A percentile compares a stretch with the other conserved stretches of the same genome.
Conservation (phyloP, 2,113 vertebrate genomes). For the Tragelaphus imberbis region DNA sequence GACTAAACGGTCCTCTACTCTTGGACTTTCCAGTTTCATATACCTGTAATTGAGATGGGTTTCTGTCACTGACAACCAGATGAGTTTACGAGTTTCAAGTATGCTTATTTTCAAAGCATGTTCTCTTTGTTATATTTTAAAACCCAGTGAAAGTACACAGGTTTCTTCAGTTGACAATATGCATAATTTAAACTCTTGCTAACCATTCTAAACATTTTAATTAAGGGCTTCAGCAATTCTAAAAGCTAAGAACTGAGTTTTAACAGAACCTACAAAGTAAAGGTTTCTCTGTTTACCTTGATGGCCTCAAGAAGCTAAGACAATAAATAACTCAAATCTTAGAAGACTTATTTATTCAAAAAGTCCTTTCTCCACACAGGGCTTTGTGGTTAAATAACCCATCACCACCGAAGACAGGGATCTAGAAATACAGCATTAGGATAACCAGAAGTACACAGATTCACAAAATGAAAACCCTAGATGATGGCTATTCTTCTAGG, state of each 20-base stretch:
- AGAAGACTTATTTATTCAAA: not conserved
- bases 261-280: not conserved
- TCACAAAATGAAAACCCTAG: not conserved
- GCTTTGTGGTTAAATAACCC: not conserved
- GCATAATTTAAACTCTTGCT: not conserved
- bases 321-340: not conserved
- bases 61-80: not conserved
- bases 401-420: not conserved
- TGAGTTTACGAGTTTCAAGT: not conserved
- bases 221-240: not conserved
- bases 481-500: not conserved
- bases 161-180: not conserved
- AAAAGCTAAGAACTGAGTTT: not conserved
- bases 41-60: not conserved
- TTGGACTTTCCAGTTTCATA: not conserved
- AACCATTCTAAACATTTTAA: not conserved
- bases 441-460: not conserved
- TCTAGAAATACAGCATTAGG: not conserved
- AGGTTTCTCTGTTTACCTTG: not conserved
- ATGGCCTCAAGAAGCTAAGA: not conserved
- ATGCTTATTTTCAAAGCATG: not conserved
- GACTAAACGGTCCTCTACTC: not conserved
- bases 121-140: not conserved
- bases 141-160: not conserved
- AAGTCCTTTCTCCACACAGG: not conserved